Percentiles rank a stretch among this genome's conserved stretches.
These are phyloP conservation scores for Morone chrysops DNA, from an alignment of 2,113 vertebrate genomes.

Conservation along the genomic window DNA sequence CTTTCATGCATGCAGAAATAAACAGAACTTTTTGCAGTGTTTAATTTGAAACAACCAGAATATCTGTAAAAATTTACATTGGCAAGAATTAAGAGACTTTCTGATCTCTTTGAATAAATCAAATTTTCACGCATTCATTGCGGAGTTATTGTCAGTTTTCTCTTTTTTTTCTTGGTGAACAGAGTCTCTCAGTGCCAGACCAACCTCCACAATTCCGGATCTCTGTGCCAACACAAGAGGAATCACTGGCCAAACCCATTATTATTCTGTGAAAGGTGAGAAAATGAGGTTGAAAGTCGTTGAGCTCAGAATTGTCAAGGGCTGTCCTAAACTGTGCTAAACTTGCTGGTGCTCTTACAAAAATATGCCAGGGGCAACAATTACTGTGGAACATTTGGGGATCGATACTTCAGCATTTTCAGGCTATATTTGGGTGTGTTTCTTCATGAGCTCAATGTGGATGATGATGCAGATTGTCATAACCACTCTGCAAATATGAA, in stretches of 20 bases:
- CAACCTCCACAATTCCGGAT: conserved; percentile 10
- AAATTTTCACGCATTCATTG: neutral
- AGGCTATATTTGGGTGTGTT: neutral
- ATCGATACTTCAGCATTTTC: neutral
- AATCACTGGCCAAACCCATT: conserved; percentile 58
- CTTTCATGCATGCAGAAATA: conserved; percentile 5
- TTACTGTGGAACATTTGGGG: neutral
- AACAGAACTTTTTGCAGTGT: conserved; percentile 8
- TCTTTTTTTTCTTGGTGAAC: conserved; percentile 7
- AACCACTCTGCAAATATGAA: neutral
- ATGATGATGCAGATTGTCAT: neutral
- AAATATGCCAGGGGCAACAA: conserved; percentile 21
- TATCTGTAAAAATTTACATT: neutral
- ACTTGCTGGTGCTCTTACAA: conserved; percentile 1
- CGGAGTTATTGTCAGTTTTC: neutral
- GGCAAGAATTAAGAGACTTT: neutral
- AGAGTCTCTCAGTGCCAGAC: conserved; percentile 3
- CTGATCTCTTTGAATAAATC: neutral
- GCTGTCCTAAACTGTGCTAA: conserved; percentile 15
- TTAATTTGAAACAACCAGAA: neutral
- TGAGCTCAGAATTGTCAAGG: conserved; percentile 40
- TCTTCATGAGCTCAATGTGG: neutral
- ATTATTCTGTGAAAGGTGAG: conserved; percentile 63
- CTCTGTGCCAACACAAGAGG: conserved; percentile 37
- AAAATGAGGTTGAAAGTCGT: conserved; percentile 45